Evolutionary conservation across 1,140 invertebrate genomes (phyloP), one percentile per base, ranked within the genome.

Genomic region (Drosophila neocordata): DNA sequence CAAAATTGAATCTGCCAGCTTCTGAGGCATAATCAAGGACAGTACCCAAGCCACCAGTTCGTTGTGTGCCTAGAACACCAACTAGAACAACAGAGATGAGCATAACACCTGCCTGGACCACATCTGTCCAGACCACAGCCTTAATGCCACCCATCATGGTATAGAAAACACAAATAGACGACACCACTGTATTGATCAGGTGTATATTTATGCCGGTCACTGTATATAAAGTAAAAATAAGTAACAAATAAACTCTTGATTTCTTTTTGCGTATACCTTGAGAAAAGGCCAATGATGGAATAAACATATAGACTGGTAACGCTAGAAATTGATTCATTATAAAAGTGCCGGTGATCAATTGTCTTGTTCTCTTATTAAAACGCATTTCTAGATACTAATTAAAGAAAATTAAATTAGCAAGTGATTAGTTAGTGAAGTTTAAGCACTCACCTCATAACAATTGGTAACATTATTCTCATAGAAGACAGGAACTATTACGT

Each of bases 91-190:
- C 93, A 0, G 95, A 96, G 0, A 93, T 92, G 63, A 96, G 93
- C 95, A 97, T 97, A 1, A 97, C 93, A 5, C 94, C 80, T 2
- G 94, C 95, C 92, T 97, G 97, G 27, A 97, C 93, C 0, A 96
- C 95, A 92, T 98, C 97, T 0, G 97, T 97, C 96, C 96, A 97
- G 22, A 97, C 95, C 1, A 97, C 96, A 0, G 96, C 96, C 92
- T 97, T 97, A 64, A 97, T 93, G 1, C 96, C 96, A 69, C 96
- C 96, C 91, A 97, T 81, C 66, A 95, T 94, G 2, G 96, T 97
- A 85, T 97, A 97, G 84, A 97, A 96, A 48, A 96, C 96, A 90
- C 96, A 97, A 13, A 97, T 93, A 20, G 94, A 91, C 59, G 95
- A 96, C 18, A 96, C 95, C 2, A 95, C 83, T 5, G 94, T 92